Conservation (phyloP, 2,113 vertebrate species). For the Herpetotheres cachinnans region DNA sequence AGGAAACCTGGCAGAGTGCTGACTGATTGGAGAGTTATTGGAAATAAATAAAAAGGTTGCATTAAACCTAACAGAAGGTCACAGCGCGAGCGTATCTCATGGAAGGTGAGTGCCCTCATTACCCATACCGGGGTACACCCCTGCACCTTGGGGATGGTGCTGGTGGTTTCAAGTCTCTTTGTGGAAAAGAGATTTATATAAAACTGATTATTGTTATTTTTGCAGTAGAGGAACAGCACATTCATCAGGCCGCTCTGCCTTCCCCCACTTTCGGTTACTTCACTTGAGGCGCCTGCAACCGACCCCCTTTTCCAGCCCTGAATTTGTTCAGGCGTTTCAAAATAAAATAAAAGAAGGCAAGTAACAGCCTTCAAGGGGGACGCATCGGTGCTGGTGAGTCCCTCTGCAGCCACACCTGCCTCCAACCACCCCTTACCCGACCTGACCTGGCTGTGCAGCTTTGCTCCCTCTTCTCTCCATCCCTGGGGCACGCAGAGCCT, state of each 20-base stretch:
- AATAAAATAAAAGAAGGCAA: not conserved
- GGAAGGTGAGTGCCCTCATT: conserved; percentile 23
- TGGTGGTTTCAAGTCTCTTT: not conserved
- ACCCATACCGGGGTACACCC: not conserved
- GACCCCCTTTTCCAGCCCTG: not conserved
- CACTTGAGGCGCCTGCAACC: not conserved
- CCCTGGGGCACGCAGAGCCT: fast-evolving
- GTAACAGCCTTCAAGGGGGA: not conserved
- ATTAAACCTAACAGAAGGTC: conserved; percentile 55
- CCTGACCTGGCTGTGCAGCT: not conserved
- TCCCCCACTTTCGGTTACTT: not conserved
- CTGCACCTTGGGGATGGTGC: not conserved
- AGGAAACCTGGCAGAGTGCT: conserved; percentile 33
- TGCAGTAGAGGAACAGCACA: not conserved
- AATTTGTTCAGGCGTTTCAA: not conserved
- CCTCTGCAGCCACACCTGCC: not conserved
- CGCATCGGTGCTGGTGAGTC: no score
- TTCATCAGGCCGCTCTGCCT: not conserved
- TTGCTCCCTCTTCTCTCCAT: not conserved
- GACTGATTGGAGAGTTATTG: conserved; percentile 63
- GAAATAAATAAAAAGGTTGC: conserved; percentile 69
- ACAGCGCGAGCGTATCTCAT: not conserved
- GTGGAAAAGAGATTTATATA: conserved; percentile 33
- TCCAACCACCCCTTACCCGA: fast-evolving
- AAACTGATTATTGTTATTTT: conserved; percentile 33